These are phyloP conservation scores for Acronicta leporina DNA, from an alignment of 2,888 invertebrate genomes.

Conservation along the genomic window DNA sequence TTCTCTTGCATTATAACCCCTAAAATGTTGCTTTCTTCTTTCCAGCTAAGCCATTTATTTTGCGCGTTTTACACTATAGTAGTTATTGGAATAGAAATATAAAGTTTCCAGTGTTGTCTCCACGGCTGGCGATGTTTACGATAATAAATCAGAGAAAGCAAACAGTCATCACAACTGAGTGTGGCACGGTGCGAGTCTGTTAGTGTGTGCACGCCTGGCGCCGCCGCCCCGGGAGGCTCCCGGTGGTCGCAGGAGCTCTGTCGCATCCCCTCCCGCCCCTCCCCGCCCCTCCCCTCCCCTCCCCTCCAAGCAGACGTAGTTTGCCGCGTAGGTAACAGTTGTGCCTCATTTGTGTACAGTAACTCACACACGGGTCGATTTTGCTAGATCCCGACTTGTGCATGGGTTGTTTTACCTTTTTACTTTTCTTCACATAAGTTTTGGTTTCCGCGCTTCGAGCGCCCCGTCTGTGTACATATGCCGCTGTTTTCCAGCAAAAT, in stretches of 20 bases:
- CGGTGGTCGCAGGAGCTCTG: constrained; percentile 84
- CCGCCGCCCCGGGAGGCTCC: constrained; percentile 49
- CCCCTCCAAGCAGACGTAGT: constrained; percentile 60
- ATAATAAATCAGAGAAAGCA: constrained; percentile 81
- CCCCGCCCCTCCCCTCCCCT: constrained; percentile 31
- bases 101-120: constrained; percentile 74
- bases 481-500: constrained; percentile 78
- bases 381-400: constrained; percentile 79
- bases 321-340: constrained; percentile 68
- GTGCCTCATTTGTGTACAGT: constrained; percentile 67
- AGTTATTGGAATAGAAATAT: constrained; percentile 17
- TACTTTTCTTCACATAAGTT: constrained; percentile 46
- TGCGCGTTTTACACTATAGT: constrained; percentile 22
- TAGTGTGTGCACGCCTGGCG: constrained; percentile 70
- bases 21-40: constrained; percentile 48
- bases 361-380: constrained; percentile 73
- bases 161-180: constrained; percentile 87
- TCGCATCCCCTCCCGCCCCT: constrained; percentile 63
- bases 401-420: constrained; percentile 78
- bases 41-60: constrained; percentile 28
- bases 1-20: constrained; percentile 18
- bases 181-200: constrained; percentile 81
- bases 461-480: constrained; percentile 58
- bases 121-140: constrained; percentile 65
- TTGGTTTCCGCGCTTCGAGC: constrained; percentile 49